Percentiles rank a stretch among this genome's conserved stretches.
Conservation (phyloP, 2,888 invertebrate genomes). For the Bibio marci region DNA sequence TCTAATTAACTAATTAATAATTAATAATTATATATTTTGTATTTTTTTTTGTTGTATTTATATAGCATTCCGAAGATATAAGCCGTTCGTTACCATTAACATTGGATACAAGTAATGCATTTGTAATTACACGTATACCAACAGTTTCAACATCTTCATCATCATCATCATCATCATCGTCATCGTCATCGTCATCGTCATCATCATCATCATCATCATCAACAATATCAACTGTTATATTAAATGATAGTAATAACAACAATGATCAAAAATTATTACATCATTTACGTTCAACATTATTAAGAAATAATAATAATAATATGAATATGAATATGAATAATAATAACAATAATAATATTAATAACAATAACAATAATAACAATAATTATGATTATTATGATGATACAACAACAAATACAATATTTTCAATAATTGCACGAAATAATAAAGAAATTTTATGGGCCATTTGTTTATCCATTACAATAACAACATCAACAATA, state of each 20-base stretch:
- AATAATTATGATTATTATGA: conserved; percentile 1
- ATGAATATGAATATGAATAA: not conserved
- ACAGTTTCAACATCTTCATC: conserved; percentile 3
- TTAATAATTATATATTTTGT: too few relatives aligned
- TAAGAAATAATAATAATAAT: too few relatives aligned
- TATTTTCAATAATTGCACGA: not conserved
- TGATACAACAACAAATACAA: not conserved
- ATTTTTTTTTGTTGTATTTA: too few relatives aligned
- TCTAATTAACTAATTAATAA: too few relatives aligned
- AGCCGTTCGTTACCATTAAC: conserved; percentile 6
- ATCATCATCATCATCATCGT: conserved; percentile 13
- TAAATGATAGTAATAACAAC: conserved; percentile 8
- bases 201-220: conserved; percentile 13
- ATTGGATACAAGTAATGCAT: conserved; percentile 6
- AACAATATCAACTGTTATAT: conserved; percentile 16
- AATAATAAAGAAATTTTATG: not conserved
- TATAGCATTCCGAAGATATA: conserved; percentile 6
- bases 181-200: conserved; percentile 8
- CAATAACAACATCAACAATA: conserved; percentile 3
- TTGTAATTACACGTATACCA: conserved; percentile 4
- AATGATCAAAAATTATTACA: too few relatives aligned
- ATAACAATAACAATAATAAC: not conserved
- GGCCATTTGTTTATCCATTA: not conserved
- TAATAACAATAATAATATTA: not conserved
- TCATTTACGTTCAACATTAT: too few relatives aligned